phyloP scores from a whole-genome alignment of 1,140 invertebrate species.

The Heliconius hewitsoni region DNA sequence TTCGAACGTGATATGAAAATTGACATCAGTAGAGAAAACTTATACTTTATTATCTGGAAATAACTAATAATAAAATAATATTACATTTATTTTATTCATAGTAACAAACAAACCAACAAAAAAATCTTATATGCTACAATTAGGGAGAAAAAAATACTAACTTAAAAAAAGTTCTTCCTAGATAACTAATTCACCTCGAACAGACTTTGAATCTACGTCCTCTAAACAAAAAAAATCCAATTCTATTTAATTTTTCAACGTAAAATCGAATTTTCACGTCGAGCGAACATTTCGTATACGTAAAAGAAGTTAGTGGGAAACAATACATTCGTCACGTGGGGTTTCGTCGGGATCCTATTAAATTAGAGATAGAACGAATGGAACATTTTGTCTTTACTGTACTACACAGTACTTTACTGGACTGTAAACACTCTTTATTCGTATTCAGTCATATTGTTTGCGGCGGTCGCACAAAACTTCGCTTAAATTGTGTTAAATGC shows the following conservation, averaged over 20 bases:
- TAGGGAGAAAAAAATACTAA: not conserved
- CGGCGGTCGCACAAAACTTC: constrained; percentile 12
- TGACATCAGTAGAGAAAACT: too few species aligned
- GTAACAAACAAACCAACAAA: not conserved
- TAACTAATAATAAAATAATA: too few species aligned
- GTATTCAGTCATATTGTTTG: constrained; percentile 29
- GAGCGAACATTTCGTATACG: constrained; percentile 25
- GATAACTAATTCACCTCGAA: not conserved
- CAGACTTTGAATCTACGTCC: not conserved
- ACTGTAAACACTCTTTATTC: constrained; percentile 11
- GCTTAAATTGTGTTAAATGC: constrained; percentile 22
- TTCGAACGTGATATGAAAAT: too few species aligned
- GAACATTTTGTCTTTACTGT: constrained; percentile 29
- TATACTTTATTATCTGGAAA: not conserved
- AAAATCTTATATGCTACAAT: too few species aligned
- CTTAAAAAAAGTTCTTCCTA: not conserved
- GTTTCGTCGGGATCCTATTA: constrained; percentile 41
- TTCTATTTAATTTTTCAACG: constrained; percentile 37
- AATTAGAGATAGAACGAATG: constrained; percentile 42
- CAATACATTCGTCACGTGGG: constrained; percentile 44
- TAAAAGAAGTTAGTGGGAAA: constrained; percentile 40
- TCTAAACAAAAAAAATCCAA: constrained; percentile 14
- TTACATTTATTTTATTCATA: too few species aligned
- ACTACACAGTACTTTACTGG: not conserved
- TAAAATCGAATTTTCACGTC: constrained; percentile 38